Percentiles rank a stretch among this genome's conserved stretches.
These are phyloP conservation scores for Hipparchia semele DNA, from an alignment of 2,888 invertebrate species.

Conservation along the genomic window DNA sequence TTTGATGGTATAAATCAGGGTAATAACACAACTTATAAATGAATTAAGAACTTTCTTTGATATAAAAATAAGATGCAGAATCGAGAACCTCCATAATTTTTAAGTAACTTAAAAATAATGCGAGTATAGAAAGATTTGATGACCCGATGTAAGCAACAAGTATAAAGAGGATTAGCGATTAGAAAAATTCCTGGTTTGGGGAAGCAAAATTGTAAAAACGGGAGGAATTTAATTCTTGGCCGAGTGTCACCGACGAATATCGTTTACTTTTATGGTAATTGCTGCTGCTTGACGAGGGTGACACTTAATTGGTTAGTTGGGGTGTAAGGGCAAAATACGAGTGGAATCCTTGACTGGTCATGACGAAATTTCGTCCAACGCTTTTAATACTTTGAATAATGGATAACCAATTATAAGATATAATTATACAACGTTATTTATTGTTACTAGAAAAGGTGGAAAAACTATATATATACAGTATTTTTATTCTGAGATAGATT, in stretches of 20 bases:
- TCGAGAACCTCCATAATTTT: not conserved
- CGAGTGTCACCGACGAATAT: constrained; percentile 24
- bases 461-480: no score
- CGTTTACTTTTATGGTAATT: constrained; percentile 28
- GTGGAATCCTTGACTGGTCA: not conserved
- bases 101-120: not conserved
- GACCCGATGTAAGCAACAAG: not conserved
- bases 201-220: constrained; percentile 23
- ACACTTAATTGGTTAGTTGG: constrained; percentile 20
- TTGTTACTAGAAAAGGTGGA: no score
- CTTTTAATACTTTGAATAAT: not conserved
- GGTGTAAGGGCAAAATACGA: constrained; percentile 2
- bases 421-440: no score
- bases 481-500: no score
- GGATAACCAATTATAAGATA: not conserved
- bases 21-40: no score
- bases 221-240: constrained; percentile 17
- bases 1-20: no score
- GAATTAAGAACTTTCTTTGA: not conserved
- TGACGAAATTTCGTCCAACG: not conserved
- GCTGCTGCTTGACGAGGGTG: constrained; percentile 23
- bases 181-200: not conserved
- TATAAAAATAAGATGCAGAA: not conserved
- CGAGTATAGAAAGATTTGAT: not conserved
- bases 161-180: constrained; percentile 1